Evolutionary conservation across 2,888 invertebrate genomes (phyloP).

Genomic region (Tetrapedia diversipes): DNA sequence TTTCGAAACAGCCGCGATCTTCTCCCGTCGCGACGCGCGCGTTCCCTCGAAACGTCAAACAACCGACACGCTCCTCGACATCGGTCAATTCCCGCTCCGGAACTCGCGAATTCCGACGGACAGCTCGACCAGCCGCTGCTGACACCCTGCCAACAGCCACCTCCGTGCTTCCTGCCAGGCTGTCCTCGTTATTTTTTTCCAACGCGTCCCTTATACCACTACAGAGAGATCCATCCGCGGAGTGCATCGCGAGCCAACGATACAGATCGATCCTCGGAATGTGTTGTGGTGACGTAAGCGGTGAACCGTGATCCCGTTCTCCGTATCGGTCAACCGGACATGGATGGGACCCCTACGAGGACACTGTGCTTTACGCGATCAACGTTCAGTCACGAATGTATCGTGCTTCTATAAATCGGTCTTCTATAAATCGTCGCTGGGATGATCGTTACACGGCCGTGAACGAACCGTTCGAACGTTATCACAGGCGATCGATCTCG

Average conservation of each 20-base stretch:
- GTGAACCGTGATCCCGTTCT: slow-evolving; percentile 33
- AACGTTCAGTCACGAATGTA: background rate
- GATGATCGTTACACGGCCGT: too few relatives aligned
- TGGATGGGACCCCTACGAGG: slow-evolving; percentile 6
- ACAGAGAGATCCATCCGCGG: background rate
- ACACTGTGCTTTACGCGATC: slow-evolving; percentile 12
- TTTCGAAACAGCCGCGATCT: slow-evolving; percentile 69
- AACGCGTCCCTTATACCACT: background rate
- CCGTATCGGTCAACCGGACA: background rate
- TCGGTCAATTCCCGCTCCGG: background rate
- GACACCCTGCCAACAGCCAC: background rate
- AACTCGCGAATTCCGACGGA: background rate
- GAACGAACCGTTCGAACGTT: too few relatives aligned
- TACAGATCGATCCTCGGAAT: slow-evolving; percentile 10
- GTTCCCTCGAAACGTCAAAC: slow-evolving; percentile 38
- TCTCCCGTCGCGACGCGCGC: slow-evolving; percentile 60
- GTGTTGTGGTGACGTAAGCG: slow-evolving; percentile 44
- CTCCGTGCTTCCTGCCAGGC: too few relatives aligned
- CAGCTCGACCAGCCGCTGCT: background rate
- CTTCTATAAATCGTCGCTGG: too few relatives aligned
- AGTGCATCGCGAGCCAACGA: background rate
- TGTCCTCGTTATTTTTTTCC: too few relatives aligned
- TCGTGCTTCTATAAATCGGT: background rate
- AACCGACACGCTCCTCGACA: slow-evolving; percentile 10
- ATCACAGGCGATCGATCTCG: too few relatives aligned